Conservation (phyloP, 2,113 vertebrate genomes). For the Eolophus roseicapilla region DNA sequence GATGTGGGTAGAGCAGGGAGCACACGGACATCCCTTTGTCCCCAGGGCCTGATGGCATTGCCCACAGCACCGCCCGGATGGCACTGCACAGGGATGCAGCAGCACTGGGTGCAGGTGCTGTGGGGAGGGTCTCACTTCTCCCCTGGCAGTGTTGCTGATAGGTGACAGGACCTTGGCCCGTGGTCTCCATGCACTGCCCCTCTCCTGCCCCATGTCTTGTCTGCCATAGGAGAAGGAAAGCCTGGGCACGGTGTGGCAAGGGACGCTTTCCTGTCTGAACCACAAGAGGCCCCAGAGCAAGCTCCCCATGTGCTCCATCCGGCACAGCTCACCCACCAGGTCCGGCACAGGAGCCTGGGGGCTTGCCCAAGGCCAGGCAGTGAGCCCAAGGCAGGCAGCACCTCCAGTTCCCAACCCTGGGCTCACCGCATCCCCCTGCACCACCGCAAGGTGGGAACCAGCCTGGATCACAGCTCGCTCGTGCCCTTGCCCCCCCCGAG, state of each 20-base stretch:
- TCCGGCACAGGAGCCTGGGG: neutral
- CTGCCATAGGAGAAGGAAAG: neutral
- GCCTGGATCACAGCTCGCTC: neutral
- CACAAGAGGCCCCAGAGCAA: neutral
- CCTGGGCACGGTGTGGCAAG: neutral
- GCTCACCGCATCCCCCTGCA: neutral
- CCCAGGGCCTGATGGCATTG: neutral
- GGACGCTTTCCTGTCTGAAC: neutral
- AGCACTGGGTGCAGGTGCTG: neutral
- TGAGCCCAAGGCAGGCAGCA: neutral
- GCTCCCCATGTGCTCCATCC: neutral
- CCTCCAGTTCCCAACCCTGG: neutral
- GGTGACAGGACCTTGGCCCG: neutral
- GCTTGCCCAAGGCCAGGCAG: neutral
- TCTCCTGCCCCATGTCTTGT: neutral
- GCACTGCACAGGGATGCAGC: accelerated
- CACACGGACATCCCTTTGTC: neutral
- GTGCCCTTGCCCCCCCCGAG: neutral
- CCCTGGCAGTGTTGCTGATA: neutral
- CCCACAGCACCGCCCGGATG: neutral
- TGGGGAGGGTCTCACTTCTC: neutral
- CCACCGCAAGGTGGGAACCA: neutral
- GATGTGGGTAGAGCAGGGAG: slow-evolving; percentile 15
- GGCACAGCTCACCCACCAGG: neutral
- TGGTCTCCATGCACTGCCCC: neutral